Base-by-base conservation (phyloP, 2,113 vertebrate genomes). In the Dunckerocampus dactyliophorus region DNA sequence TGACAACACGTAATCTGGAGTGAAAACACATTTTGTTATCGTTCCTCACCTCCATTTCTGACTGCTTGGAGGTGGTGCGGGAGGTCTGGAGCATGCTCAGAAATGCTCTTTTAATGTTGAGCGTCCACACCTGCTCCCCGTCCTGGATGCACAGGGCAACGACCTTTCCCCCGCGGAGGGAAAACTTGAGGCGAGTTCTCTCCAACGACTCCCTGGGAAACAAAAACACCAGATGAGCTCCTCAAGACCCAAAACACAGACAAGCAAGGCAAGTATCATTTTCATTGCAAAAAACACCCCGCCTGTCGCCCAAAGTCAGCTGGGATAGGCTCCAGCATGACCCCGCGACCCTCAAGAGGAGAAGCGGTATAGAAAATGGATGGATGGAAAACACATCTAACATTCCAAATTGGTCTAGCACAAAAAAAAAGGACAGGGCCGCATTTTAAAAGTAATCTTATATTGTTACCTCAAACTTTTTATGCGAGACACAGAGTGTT, bases 21-120 rank as follows among this genome's bases (percentile, higher is more conserved):
- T 34, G 31, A 5, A 34, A 14, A 14, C 9, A 16, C 14, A 52
- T 19, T n/a, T 47, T 8, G 16, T 19, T 8, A 59, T 66, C 24
- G 65, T 56, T 61, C 51, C 80, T 89, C 72, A 95, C 95, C 92
- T 95, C 92, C 64, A 91, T 87, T 16, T 89, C 12, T 0, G 71
- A 83, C 49, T 68, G 72, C 63, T 64, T 66, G 13, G 59, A 12
- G 17, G 69, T 63, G 0, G 52, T 72, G 0, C 28, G 76, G 15
- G 59, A 89, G 3, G 90, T 90, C 90, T 94, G 94, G 66, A 94
- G 82, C 72, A 94, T 88, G 80, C 93, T 95, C 85, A 95, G 92
- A 71, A 94, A 72, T 21, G 92, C 92, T 24, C 90, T 83, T 78
- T 95, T 94, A 85, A 94, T 82, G 77, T 96, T 96, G 68, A 96